Evolutionary conservation across 1,140 invertebrate genomes (phyloP), one percentile per base, ranked within the genome.

Genomic region (Vanessa tameamea): DNA sequence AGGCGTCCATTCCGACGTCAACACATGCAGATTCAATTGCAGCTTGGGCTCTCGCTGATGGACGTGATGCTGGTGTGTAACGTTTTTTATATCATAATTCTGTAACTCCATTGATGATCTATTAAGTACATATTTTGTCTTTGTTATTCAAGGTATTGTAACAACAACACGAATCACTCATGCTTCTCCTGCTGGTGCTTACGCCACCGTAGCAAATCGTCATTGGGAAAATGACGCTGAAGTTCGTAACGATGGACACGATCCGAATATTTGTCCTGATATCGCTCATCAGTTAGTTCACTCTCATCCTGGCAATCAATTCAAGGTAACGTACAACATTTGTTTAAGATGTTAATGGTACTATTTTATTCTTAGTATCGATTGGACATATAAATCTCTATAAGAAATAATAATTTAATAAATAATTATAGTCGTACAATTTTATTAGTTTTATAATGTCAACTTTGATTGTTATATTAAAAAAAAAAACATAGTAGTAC

Each of bases 21-120:
- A 93, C 94, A 68, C 93, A 95, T 75, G 93, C 96, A 1, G 78
- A 89, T 2, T 96, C 95, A 0, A 95, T 97, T 48, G 89, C 95
- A 0, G 88, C 94, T 4, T 96, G 95, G 95, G 96, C 96, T 0
- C 94, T 95, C 68, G 85, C 93, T 7, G 93, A 93, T 23, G 95
- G 95, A 7, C 96, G 96, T 86, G 93, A 94, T 47, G 81, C 73
- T 2, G 81, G 79, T 81, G 95, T 95, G 14, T 55, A 53, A 47
- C 13, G 0, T 23, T 63, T n/a, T 63, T 63, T 14, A 31, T 1
- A 13, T 37, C 1, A 43, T 43, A 43, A 43, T 9, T 43, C 37
- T 43, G 37, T 43, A 9, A 43, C 37, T 50, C 4, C 48, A 50
- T 15, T 14, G 48, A 50, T 50, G 48, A 37, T 23, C 12, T 43